These are phyloP conservation scores for Thyatira batis DNA, from an alignment of 2,888 invertebrate genomes.

Conservation along the genomic window DNA sequence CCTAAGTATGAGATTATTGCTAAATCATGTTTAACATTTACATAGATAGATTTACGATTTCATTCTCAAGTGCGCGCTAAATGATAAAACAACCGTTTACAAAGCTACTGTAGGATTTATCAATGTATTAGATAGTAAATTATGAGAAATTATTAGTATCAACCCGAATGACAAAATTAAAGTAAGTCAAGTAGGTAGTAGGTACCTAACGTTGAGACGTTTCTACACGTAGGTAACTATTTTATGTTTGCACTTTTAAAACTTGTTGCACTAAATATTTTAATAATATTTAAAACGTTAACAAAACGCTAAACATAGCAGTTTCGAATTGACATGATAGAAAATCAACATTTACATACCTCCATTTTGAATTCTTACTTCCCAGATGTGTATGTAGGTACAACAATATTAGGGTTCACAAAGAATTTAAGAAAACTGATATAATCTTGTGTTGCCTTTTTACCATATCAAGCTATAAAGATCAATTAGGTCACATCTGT, in stretches of 20 bases:
- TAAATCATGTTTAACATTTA: constrained; percentile 19
- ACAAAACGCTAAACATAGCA: constrained; percentile 75
- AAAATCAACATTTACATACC: constrained; percentile 65
- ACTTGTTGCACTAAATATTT: constrained; percentile 56
- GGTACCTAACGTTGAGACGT: background rate
- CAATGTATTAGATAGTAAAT: no score
- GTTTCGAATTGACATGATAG: constrained; percentile 63
- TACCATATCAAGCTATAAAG: no score
- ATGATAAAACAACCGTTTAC: constrained; percentile 8
- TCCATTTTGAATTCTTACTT: constrained; percentile 55
- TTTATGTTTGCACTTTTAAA: constrained; percentile 6
- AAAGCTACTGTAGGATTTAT: background rate
- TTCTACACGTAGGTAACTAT: background rate
- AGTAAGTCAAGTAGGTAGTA: background rate
- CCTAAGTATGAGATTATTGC: constrained; percentile 6
- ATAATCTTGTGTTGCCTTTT: background rate
- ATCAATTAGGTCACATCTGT: no score
- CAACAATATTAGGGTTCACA: constrained; percentile 37
- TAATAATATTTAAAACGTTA: constrained; percentile 65
- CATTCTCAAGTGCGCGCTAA: constrained; percentile 20
- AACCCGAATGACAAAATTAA: no score
- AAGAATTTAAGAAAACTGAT: background rate
- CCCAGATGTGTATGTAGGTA: constrained; percentile 42
- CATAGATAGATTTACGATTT: constrained; percentile 13
- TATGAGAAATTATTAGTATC: no score